Conservation (phyloP, 2,797 vertebrate species). For the Etheostoma nigrum region DNA sequence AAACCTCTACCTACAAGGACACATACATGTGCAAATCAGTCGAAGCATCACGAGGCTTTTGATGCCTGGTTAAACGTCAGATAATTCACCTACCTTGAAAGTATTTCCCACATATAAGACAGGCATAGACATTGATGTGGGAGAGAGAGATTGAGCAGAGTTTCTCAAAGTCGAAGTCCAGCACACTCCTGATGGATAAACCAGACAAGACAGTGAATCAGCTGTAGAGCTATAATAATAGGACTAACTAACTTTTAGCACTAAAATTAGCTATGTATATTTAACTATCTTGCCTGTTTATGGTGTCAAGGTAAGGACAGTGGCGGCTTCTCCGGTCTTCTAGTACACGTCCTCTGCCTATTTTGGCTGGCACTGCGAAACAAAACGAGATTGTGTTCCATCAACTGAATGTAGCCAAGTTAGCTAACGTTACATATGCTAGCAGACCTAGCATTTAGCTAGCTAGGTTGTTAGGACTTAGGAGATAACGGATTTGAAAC, state of each 20-base stretch:
- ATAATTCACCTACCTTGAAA: constrained; percentile 90
- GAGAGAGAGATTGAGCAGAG: constrained; percentile 97
- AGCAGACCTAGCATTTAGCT: constrained; percentile 3
- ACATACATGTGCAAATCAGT: not conserved
- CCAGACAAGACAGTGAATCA: constrained; percentile 14
- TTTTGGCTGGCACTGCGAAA: constrained; percentile 80
- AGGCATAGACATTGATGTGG: constrained; percentile 96
- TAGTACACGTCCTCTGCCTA: constrained; percentile 79
- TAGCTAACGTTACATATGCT: constrained; percentile 42
- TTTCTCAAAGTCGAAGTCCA: constrained; percentile 98
- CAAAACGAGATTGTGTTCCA: not conserved
- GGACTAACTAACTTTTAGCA: constrained; percentile 21
- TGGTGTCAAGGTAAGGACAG: constrained; percentile 96
- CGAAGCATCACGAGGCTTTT: not conserved
- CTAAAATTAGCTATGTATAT: not conserved
- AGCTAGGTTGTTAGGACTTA: not conserved
- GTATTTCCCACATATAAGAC: constrained; percentile 97
- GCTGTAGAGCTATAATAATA: not conserved
- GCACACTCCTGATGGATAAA: constrained; percentile 87
- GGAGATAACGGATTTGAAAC: not conserved
- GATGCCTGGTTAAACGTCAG: not conserved
- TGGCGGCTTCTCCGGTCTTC: constrained; percentile 95
- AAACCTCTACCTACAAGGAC: constrained; percentile 89
- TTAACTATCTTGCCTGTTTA: constrained; percentile 88
- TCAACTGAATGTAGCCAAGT: not conserved